Base-by-base conservation (phyloP, 2,113 vertebrate species). In the Pandion haliaetus region DNA sequence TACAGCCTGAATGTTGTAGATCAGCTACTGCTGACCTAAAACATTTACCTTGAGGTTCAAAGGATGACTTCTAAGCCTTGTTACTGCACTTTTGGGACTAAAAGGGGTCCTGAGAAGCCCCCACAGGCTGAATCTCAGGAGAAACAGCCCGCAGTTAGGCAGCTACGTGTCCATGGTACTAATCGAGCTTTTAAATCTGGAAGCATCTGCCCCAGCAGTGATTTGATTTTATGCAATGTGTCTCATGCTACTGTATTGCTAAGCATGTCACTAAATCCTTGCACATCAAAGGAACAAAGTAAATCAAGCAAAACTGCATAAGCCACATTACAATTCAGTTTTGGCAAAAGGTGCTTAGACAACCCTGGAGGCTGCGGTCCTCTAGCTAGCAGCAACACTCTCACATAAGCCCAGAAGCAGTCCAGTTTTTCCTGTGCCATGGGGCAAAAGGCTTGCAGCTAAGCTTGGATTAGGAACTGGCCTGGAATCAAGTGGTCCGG, bases 271-370 rank as follows among this genome's bases (percentile, higher is more conserved):
- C 93, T 97, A 97, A 97, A 97, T 94, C 94, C 93, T 95, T 85
- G 86, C 91, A 96, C 93, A 95, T 97, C 96, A 97, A 96, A 97
- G 95, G 94, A 96, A 82, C 54, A 55, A 92, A 95, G 86, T 95
- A 95, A 95, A 97, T 95, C 93, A 95, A 95, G 96, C 91, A 95
- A 97, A 96, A 97, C 88, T 94, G 91, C 73, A 73, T 82, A 88
- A 97, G 66, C 73, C 86, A 82, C 54, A 12, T 65, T 72, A 73
- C 84, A 89, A n/a, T 93, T 87, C 54, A 19, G 57, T 95, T 95
- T 94, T 96, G 94, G 94, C 83, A 69, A 62, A 89, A 95, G 93
- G 78, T 93, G 44, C 70, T 88, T 88, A 84, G 94, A 59, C 77
- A 89, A 2, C 65, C 36, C 93, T 77, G 62, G 57, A 87, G 88